phyloP scores from a whole-genome alignment of 64 coral and sea anemone species.

The Pachyseris speciosa region DNA sequence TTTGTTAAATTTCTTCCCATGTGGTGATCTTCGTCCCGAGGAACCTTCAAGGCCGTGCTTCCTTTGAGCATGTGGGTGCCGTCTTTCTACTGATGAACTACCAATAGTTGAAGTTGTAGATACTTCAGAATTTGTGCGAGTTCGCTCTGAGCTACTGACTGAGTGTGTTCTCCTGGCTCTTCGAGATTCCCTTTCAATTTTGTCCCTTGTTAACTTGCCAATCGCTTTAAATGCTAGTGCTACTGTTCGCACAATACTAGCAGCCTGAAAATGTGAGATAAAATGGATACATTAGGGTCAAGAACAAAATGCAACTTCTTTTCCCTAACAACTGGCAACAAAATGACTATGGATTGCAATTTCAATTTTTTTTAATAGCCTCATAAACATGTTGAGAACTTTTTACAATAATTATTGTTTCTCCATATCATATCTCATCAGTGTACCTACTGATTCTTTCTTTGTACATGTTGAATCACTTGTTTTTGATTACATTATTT shows the following conservation, averaged over 20 bases:
- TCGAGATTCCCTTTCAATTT: slow-evolving; percentile 73
- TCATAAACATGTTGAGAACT: too few species aligned
- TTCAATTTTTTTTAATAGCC: too few species aligned
- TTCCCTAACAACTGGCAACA: background rate
- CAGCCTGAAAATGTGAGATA: slow-evolving; percentile 50
- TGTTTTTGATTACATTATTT: too few species aligned
- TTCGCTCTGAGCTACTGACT: slow-evolving; percentile 82
- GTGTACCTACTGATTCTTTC: too few species aligned
- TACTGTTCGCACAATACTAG: slow-evolving; percentile 91
- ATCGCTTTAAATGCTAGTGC: slow-evolving; percentile 92
- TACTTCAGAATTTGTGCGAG: slow-evolving; percentile 88
- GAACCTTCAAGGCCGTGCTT: slow-evolving; percentile 67
- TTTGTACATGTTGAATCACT: too few species aligned
- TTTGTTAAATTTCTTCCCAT: slow-evolving; percentile 77
- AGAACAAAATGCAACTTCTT: background rate
- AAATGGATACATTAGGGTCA: background rate
- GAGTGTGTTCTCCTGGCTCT: slow-evolving; percentile 66
- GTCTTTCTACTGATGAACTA: slow-evolving; percentile 57
- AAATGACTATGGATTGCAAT: too few species aligned
- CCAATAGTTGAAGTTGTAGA: slow-evolving; percentile 78
- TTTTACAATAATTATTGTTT: too few species aligned
- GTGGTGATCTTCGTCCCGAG: slow-evolving; percentile 63
- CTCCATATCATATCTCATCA: too few species aligned
- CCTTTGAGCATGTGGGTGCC: slow-evolving; percentile 65
- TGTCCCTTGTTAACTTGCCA: slow-evolving; percentile 82